These are phyloP conservation scores for Ochropleura plecta DNA, from an alignment of 2,888 invertebrate genomes.

Conservation along the genomic window DNA sequence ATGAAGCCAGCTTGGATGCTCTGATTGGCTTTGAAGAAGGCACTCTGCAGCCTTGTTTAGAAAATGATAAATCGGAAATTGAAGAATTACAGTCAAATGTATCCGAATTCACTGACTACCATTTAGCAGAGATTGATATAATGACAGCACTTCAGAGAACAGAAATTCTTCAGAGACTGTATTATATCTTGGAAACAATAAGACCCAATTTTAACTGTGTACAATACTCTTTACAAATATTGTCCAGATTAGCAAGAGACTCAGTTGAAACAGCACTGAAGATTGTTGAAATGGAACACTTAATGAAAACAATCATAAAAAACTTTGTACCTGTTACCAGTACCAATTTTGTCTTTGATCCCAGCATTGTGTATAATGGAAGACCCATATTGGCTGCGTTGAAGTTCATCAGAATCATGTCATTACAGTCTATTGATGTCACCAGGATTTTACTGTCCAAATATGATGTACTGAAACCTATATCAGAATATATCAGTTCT, in stretches of 20 bases:
- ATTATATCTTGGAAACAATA: slow-evolving; percentile 94
- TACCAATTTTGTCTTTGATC: slow-evolving; percentile 82
- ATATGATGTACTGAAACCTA: slow-evolving; percentile 89
- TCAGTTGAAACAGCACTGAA: slow-evolving; percentile 92
- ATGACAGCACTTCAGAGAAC: slow-evolving; percentile 93
- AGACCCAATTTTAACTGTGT: slow-evolving; percentile 94
- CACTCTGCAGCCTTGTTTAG: slow-evolving; percentile 91
- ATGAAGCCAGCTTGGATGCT: slow-evolving; percentile 94
- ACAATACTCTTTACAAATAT: slow-evolving; percentile 94
- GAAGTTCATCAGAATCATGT: slow-evolving; percentile 93
- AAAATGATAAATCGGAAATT: slow-evolving; percentile 89
- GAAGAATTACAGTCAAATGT: slow-evolving; percentile 89
- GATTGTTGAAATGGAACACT: slow-evolving; percentile 91
- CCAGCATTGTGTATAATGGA: slow-evolving; percentile 90
- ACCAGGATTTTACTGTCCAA: slow-evolving; percentile 88
- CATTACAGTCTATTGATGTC: slow-evolving; percentile 91
- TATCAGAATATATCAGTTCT: slow-evolving; percentile 90
- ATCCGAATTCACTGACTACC: slow-evolving; percentile 95
- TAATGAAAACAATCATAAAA: slow-evolving; percentile 91
- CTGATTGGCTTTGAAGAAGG: slow-evolving; percentile 92
- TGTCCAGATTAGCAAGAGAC: slow-evolving; percentile 95
- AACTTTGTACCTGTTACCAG: slow-evolving; percentile 90
- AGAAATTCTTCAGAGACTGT: slow-evolving; percentile 93
- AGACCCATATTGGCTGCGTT: slow-evolving; percentile 93
- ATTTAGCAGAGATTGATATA: slow-evolving; percentile 95